Evolutionary conservation across 2,797 vertebrate genomes (phyloP).

Genomic region (Garrulus glandarius): DNA sequence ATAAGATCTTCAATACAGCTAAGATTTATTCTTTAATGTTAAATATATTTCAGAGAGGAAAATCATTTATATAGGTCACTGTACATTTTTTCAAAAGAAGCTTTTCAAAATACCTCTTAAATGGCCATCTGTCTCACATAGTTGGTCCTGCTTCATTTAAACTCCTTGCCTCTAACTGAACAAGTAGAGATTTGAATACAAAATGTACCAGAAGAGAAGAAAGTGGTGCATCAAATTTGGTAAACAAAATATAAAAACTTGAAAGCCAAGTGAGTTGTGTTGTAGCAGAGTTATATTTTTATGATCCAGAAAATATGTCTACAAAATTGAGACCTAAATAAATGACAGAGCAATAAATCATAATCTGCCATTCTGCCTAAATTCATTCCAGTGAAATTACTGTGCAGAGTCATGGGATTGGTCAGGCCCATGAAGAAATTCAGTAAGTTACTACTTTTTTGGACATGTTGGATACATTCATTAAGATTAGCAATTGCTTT

Average conservation of each 20-base stretch:
- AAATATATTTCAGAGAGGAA: background rate
- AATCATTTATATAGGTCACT: background rate
- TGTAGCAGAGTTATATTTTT: background rate
- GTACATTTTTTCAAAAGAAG: background rate
- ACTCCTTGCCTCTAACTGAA: background rate
- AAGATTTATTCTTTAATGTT: background rate
- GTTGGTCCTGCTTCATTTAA: background rate
- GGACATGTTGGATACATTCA: background rate
- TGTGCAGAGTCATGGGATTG: background rate
- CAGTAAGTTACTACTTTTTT: background rate
- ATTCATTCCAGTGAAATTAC: background rate
- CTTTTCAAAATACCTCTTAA: background rate
- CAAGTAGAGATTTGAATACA: background rate
- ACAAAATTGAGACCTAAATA: background rate
- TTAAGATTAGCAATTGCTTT: background rate
- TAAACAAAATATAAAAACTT: background rate
- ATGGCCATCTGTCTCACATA: background rate
- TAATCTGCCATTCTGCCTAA: background rate
- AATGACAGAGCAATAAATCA: conserved; percentile 10
- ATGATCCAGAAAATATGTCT: background rate
- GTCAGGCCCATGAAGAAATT: background rate
- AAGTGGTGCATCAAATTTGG: background rate
- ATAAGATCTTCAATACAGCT: background rate
- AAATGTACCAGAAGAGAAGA: background rate
- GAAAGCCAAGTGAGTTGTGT: background rate